Evolutionary conservation across 2,888 invertebrate genomes (phyloP).

Genomic region (Habroteleia sp.): DNA sequence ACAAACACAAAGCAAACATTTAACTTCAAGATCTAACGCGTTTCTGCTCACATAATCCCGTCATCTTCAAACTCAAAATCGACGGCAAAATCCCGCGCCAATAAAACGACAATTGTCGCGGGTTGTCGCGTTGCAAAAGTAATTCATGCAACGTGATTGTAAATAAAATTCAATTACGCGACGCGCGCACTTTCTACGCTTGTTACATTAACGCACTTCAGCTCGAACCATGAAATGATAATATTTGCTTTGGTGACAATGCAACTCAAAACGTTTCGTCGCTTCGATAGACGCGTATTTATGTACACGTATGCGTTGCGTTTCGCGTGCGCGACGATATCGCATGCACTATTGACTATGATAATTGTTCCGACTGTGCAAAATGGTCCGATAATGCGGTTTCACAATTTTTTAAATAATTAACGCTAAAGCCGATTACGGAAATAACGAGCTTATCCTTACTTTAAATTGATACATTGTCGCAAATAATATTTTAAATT

Average conservation of each 20-base stretch:
- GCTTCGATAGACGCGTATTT: neutral
- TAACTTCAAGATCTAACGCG: too few species aligned
- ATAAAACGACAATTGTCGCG: conserved; percentile 36
- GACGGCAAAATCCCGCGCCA: conserved; percentile 4
- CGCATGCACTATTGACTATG: conserved; percentile 25
- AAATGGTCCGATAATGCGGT: conserved; percentile 22
- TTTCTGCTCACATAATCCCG: conserved; percentile 9
- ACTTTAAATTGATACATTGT: too few species aligned
- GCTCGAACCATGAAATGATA: conserved; percentile 41
- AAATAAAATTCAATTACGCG: conserved; percentile 56
- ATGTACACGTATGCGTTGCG: conserved; percentile 4
- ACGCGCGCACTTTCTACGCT: conserved; percentile 23
- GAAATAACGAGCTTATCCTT: too few species aligned
- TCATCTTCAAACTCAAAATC: conserved; percentile 1
- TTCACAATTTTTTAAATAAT: conserved; percentile 34
- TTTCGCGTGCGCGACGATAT: conserved; percentile 20
- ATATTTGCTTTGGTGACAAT: conserved; percentile 58
- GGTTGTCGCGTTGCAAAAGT: conserved; percentile 4
- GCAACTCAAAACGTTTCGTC: conserved; percentile 36
- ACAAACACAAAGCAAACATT: too few species aligned
- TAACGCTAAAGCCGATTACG: too few species aligned
- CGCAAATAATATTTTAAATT: too few species aligned
- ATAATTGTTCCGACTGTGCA: conserved; percentile 24
- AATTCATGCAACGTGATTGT: conserved; percentile 44
- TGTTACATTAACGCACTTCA: conserved; percentile 41